phyloP scores from a whole-genome alignment of 2,113 vertebrate species.

The Hylia prasina region DNA sequence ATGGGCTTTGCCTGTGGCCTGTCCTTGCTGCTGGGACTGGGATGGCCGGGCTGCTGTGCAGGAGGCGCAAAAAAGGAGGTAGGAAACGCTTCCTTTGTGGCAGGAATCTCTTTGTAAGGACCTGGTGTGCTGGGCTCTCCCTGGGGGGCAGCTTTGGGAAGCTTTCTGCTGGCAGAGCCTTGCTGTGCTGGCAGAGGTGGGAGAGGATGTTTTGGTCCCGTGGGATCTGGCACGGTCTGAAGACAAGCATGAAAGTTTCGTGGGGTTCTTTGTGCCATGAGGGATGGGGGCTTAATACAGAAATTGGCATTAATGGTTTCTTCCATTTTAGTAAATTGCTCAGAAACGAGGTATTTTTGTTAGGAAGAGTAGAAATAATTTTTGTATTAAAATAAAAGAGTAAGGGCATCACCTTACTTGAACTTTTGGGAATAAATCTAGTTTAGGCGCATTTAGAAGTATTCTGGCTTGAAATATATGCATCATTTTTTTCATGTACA shows the following conservation, averaged over 20 bases:
- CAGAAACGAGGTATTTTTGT: not conserved
- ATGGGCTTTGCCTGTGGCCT: not conserved
- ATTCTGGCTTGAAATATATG: not conserved
- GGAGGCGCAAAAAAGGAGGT: constrained; percentile 84
- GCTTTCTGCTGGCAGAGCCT: not conserved
- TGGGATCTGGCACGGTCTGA: not conserved
- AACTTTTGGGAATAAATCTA: not conserved
- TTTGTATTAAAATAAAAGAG: not conserved
- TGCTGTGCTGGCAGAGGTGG: not conserved
- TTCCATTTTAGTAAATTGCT: not conserved
- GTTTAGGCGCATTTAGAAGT: not conserved
- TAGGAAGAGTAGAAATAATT: not conserved
- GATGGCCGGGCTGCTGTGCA: constrained; percentile 86
- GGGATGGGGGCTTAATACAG: not conserved
- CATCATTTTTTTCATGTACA: not conserved
- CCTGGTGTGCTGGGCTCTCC: accelerated
- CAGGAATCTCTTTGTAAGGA: not conserved
- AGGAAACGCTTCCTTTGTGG: not conserved
- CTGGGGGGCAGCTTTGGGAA: not conserved
- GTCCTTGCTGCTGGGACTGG: not conserved
- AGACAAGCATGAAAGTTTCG: not conserved
- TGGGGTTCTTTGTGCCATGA: not conserved
- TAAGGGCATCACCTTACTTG: not conserved
- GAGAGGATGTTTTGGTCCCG: not conserved
- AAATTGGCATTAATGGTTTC: not conserved